Evolutionary conservation across 1,140 invertebrate species (phyloP), one percentile per base, ranked within the genome.

Genomic region (Drosophila burlai): DNA sequence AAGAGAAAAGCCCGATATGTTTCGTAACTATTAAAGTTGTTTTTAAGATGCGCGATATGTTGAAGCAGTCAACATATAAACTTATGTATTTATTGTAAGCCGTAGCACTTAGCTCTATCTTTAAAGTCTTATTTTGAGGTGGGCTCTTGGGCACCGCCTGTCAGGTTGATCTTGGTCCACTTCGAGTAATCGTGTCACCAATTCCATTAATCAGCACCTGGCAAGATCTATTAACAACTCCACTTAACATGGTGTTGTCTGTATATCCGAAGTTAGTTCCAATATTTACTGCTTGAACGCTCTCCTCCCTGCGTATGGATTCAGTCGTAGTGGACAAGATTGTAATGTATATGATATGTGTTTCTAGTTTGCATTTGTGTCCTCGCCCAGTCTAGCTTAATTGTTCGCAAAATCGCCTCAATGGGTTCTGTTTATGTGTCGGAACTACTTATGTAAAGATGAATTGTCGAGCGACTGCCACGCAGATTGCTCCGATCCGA

Each of bases 11-110:
- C 43, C 52, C 60, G 36, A 73, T 73, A 52, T 43, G 69, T 74
- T 73, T 68, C 31, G 15, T 74, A 73, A 73, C 34, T 69, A 71
- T 52, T 74, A 74, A 43, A 61, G 46, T 61, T 73, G 71, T 73
- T 74, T 73, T 73, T 73, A 74, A 73, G 68, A 73, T 45, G 68
- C 46, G 68, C 68, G 45, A 58, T 79, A 78, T 71, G 83, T 85
- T 84, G 83, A 50, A 69, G 58, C 58, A 80, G 52, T 73, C 49
- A 85, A 62, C 64, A 73, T 66, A 86, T 49, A 58, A 65, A 80
- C 63, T 55, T 72, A 75, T 87, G 76, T 83, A 83, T 87, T 76
- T 83, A 83, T 77, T 74, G 57, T 89, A 89, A 89, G 84, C 65
- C 60, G 62, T 84, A 84, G 74, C 67, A 78, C 36, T 63, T 87